phyloP scores from a whole-genome alignment of 2,888 invertebrate genomes.

The Dorcus parallelipipedus region DNA sequence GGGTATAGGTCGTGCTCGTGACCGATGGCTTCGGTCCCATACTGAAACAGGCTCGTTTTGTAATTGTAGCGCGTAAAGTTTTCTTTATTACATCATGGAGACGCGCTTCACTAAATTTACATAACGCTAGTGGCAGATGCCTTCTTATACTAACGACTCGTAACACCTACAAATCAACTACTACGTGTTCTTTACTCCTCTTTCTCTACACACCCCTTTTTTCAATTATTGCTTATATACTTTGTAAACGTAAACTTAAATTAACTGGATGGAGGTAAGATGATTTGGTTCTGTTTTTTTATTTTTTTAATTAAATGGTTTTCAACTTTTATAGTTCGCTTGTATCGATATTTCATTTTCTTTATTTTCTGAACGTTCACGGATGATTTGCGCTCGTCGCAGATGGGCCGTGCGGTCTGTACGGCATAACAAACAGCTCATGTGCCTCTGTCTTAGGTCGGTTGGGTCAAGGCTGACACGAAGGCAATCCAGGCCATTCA shows the following conservation, averaged over 20 bases:
- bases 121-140: neutral
- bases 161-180: neutral
- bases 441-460: conserved; percentile 60
- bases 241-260: too few species aligned
- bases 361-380: too few species aligned
- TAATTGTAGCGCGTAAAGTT: neutral
- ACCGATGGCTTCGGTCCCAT: conserved; percentile 32
- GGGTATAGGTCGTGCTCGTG: conserved; percentile 41
- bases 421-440: conserved; percentile 21
- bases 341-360: too few species aligned
- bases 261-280: too few species aligned
- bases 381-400: conserved; percentile 8
- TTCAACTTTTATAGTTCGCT: too few species aligned
- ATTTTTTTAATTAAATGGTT: too few species aligned
- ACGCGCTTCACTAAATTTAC: neutral
- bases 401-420: conserved; percentile 16
- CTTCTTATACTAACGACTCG: neutral
- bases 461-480: conserved; percentile 90
- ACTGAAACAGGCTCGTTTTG: conserved; percentile 13
- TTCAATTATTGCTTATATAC: too few species aligned
- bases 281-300: too few species aligned
- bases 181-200: too few species aligned
- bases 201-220: too few species aligned
- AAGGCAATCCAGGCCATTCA: conserved; percentile 92
- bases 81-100: neutral